Evolutionary conservation across 1,140 invertebrate species (phyloP), one percentile per base, ranked within the genome.

Genomic region (Apis cerana): DNA sequence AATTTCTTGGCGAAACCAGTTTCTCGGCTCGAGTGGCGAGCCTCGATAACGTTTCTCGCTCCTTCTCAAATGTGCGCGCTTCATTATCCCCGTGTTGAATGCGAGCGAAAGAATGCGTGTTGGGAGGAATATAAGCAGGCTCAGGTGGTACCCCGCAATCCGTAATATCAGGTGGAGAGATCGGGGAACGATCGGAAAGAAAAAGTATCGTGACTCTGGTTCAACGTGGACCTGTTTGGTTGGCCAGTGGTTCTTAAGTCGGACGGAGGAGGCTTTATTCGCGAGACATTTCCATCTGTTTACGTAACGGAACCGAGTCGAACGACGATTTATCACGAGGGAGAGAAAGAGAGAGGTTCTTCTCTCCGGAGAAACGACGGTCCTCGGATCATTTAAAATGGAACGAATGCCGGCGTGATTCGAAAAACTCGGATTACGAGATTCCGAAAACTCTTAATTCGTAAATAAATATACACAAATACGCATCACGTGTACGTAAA

Each of bases 161-260:
- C 15, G 54, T 48, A 74, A 61, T 72, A 80, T 80, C 77, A n/a
- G 69, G 33, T n/a, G 62, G 52, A 50, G n/a, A 61, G 58, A 81
- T 81, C 79, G 17, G 11, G n/a, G 21, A 52, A 23, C 78, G 50
- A 13, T 48, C 27, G 61, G 17, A 17, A 64, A 48, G 62, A 67
- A 75, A 80, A 80, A 65, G 79, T 58, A 75, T 80, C 70, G 23
- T 17, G 48, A 50, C 23, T 23, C 43, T 21, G 23, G 58, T 74
- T 65, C 23, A 50, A 19, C n/a, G 13, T 10, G 11, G 27, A 74
- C 70, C 79, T 65, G 79, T 75, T 80, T 80, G 5, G 52, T 27
- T 27, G 27, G 9, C 50, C 79, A 80, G 79, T 75, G 79, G 79
- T 80, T 75, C 79, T 75, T 67, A 58, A 54, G 19, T 11, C 43